Percentiles rank a stretch among this genome's conserved stretches.
Evolutionary conservation across 23 tunicate species (phyloP).

Genomic region (Clavelina lepadiformis): DNA sequence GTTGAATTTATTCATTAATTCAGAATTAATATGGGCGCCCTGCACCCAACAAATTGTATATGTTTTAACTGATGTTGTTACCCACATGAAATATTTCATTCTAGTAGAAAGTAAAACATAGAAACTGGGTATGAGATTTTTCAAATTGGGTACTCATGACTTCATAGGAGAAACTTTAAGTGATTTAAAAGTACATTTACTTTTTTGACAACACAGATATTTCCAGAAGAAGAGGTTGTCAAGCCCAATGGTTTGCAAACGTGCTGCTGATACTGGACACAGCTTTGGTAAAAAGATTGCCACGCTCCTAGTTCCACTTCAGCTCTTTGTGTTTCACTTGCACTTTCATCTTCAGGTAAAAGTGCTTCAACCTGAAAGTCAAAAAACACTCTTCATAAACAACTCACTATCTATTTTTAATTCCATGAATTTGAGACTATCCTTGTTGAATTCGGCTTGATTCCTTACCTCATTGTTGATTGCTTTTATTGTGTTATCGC

Average conservation of each 20-base stretch:
- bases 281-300: slow-evolving; percentile 45
- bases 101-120: no score
- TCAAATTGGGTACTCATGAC: no score
- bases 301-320: slow-evolving; percentile 37
- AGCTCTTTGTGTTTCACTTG: not conserved
- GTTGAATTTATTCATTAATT: no score
- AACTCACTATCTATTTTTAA: not conserved
- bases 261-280: slow-evolving; percentile 58
- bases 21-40: no score
- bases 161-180: no score
- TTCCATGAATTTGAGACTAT: not conserved
- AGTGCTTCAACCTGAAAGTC: slow-evolving; percentile 7
- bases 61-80: no score
- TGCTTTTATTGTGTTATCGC: slow-evolving; percentile 26
- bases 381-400: no score
- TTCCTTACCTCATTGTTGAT: slow-evolving; percentile 43
- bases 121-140: no score
- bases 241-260: slow-evolving; percentile 49
- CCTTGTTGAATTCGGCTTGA: not conserved
- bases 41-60: no score
- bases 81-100: no score
- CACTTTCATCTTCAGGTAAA: slow-evolving; percentile 30
- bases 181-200: not conserved
- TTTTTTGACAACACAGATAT: slow-evolving; percentile 33
- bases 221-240: slow-evolving; percentile 5